phyloP scores from a whole-genome alignment of 2,113 vertebrate genomes.

The Zapornia atra region DNA sequence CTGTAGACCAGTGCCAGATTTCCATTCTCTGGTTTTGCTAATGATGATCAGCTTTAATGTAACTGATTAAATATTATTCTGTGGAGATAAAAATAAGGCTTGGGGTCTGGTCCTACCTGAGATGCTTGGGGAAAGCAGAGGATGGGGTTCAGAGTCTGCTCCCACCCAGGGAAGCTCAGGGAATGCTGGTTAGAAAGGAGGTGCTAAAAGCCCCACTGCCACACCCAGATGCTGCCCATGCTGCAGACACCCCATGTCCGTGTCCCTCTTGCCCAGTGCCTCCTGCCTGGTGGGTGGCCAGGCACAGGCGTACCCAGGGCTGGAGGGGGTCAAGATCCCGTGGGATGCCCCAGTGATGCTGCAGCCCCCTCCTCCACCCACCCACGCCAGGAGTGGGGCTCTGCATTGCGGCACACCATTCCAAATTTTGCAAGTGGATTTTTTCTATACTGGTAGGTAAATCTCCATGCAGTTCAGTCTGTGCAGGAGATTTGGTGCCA shows the following conservation, averaged over 20 bases:
- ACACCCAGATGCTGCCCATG: rapidly evolving
- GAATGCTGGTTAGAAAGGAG: neutral
- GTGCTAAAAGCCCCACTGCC: rapidly evolving
- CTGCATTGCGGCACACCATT: rapidly evolving
- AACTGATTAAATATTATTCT: neutral
- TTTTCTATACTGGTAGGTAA: neutral
- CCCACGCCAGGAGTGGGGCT: neutral
- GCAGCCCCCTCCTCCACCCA: rapidly evolving
- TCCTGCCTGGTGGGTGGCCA: no score
- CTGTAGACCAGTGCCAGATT: neutral
- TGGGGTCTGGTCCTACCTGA: neutral
- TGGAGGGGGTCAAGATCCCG: neutral
- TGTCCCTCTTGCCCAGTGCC: rapidly evolving
- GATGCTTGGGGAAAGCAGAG: neutral
- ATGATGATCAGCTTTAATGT: neutral
- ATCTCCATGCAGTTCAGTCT: rapidly evolving
- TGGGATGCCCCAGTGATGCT: neutral
- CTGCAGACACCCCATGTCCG: neutral
- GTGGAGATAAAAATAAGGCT: neutral
- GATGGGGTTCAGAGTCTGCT: neutral
- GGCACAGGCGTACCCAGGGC: neutral
- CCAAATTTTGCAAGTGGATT: neutral
- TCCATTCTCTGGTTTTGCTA: neutral
- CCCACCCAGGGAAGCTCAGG: neutral
- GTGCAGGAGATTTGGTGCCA: neutral